Base-by-base conservation (phyloP, 1,140 invertebrate genomes). In the Geopemphigus sp. region DNA sequence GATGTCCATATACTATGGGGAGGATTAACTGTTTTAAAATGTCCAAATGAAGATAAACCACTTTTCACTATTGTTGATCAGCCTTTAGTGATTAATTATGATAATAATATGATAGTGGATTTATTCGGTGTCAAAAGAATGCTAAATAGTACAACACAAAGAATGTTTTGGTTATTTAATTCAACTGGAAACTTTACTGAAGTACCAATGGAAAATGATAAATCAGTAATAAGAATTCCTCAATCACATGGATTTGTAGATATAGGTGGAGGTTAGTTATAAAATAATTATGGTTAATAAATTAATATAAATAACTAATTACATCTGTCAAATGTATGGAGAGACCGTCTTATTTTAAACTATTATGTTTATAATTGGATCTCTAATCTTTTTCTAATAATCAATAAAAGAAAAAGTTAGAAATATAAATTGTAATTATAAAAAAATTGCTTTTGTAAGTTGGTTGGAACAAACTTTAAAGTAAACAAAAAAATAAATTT, bases 41-140 rank as follows among this genome's bases (percentile, higher is more conserved):
- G 92, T 83, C 88, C 88, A n/a, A 80, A 85, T 66, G 87, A 87
- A 82, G 84, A 84, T 11, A 83, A 85, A 17, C 84, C 88, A 0
- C 45, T 89, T 5, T 85, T 91, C 47, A 87, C 87, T 83, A 89
- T 94, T 82, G 88, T 84, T 24, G 93, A 92, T 5, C 94, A 98
- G 83, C 95, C 95, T 39, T 86, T 97, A 81, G 90, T 94, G 0
- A 87, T 97, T 59, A 96, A 98, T 85, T 94, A 92, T 82, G 93
- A 98, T 87, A 91, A 91, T 70, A 94, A 98, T 85, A 96, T 97
- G 94, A 94, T 96, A 66, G 91, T 96, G 81, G 97, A 98, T 87
- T 85, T 98, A 12, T 94, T 97, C 87, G 95, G 94, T 0, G 85
- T 93, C 59, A 87, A 92, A 85, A 81, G 83, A 29, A 54, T 89